These are phyloP conservation scores for Lampropteryx suffumata DNA, from an alignment of 2,888 invertebrate species.

Conservation along the genomic window DNA sequence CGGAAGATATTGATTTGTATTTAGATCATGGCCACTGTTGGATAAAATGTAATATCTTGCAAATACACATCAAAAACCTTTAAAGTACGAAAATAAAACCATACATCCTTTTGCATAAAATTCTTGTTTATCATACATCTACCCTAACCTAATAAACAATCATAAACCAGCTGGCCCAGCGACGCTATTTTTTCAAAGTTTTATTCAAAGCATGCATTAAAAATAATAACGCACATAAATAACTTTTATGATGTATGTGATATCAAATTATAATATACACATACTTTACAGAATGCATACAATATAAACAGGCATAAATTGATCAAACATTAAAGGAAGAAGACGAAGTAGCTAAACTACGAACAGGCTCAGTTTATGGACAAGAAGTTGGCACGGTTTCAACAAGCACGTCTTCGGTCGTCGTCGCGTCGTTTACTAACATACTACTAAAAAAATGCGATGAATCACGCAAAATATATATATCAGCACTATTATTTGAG, in stretches of 20 bases:
- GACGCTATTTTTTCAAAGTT: conserved; percentile 20
- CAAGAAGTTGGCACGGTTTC: conserved; percentile 37
- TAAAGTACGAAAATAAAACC: no score
- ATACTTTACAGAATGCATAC: conserved; percentile 10
- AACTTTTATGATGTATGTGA: conserved; percentile 26
- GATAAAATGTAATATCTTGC: no score
- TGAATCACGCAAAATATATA: conserved; percentile 8
- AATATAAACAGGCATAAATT: conserved; percentile 25
- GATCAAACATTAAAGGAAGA: conserved; percentile 29
- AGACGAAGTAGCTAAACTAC: conserved; percentile 20
- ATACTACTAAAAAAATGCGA: conserved; percentile 14
- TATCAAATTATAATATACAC: conserved; percentile 25
- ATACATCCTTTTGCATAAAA: no score
- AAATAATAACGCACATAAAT: conserved; percentile 19
- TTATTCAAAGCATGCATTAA: no score
- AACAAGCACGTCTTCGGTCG: conserved; percentile 24
- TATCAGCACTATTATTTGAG: neutral
- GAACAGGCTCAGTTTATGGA: conserved; percentile 30
- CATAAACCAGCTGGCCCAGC: conserved; percentile 16
- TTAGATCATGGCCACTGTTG: no score
- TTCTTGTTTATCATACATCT: no score
- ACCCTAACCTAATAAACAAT: neutral
- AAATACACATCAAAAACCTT: no score
- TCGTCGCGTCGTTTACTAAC: conserved; percentile 19
- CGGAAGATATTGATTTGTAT: no score